These are phyloP conservation scores for Folsomia manolachei DNA, from an alignment of 2,888 invertebrate species.

Conservation along the genomic window DNA sequence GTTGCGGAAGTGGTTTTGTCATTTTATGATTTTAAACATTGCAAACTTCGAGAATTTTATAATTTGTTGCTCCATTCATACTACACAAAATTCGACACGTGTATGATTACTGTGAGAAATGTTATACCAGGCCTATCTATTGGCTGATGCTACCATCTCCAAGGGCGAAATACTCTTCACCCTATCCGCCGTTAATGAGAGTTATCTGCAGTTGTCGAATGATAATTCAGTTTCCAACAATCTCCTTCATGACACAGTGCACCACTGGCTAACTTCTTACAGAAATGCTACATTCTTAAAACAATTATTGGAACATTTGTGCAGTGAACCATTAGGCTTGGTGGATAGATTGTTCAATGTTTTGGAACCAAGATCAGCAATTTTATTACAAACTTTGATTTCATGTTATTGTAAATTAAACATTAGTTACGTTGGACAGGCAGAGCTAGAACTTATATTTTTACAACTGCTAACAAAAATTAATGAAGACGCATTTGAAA, in stretches of 20 bases:
- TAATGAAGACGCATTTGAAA: slow-evolving; percentile 10
- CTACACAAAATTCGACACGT: background rate
- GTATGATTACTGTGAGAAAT: background rate
- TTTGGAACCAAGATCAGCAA: background rate
- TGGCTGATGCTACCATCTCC: background rate
- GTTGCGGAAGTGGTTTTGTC: slow-evolving; percentile 22
- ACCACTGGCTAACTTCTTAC: background rate
- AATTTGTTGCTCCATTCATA: background rate
- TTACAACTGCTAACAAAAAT: slow-evolving; percentile 26
- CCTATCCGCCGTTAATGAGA: background rate
- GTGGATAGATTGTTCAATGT: background rate
- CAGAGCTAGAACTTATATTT: slow-evolving; percentile 29
- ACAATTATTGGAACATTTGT: slow-evolving; percentile 9
- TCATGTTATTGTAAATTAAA: background rate
- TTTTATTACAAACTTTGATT: slow-evolving; percentile 22
- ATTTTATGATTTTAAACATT: background rate
- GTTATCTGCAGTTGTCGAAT: background rate
- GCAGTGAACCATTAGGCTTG: background rate
- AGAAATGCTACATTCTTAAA: background rate
- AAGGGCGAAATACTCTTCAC: background rate
- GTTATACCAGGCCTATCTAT: background rate
- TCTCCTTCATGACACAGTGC: background rate
- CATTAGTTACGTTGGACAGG: background rate
- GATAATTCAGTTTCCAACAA: too few species aligned
- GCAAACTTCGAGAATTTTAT: background rate